Evolutionary conservation across 1,140 invertebrate genomes (phyloP).

Genomic region (Diploscapter pachys): DNA sequence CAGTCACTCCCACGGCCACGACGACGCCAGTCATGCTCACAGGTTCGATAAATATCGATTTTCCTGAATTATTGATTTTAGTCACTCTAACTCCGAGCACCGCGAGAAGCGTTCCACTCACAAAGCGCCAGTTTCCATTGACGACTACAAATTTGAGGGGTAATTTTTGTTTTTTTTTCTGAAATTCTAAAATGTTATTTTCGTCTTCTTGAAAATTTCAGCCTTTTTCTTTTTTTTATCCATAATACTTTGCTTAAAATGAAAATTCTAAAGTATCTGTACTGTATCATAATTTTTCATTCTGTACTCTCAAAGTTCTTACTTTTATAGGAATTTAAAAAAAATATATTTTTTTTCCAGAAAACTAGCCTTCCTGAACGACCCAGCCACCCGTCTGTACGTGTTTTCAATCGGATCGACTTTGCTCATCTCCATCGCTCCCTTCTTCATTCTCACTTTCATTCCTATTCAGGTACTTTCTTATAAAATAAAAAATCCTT

Average conservation of each 20-base stretch:
- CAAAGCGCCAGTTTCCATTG: slow-evolving; percentile 7
- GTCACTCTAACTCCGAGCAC: too few relatives aligned
- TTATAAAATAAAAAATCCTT: background rate
- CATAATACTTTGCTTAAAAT: slow-evolving; percentile 7
- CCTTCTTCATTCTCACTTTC: slow-evolving; percentile 85
- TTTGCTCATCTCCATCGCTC: slow-evolving; percentile 84
- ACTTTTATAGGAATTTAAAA: background rate
- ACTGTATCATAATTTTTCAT: too few relatives aligned
- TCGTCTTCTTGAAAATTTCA: background rate
- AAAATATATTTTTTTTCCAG: slow-evolving; percentile 24
- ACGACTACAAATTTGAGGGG: slow-evolving; percentile 35
- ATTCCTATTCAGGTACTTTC: slow-evolving; percentile 68
- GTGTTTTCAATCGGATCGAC: slow-evolving; percentile 70
- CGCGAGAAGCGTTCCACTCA: slow-evolving; percentile 5
- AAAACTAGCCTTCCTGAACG: slow-evolving; percentile 34
- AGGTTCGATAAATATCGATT: too few relatives aligned
- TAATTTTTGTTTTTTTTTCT: slow-evolving; percentile 23
- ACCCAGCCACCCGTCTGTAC: slow-evolving; percentile 50
- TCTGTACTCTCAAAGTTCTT: background rate
- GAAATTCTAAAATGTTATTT: too few relatives aligned
- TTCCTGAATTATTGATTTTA: too few relatives aligned
- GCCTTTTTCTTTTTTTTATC: background rate
- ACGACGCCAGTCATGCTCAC: background rate
- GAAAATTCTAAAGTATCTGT: slow-evolving; percentile 13
- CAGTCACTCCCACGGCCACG: slow-evolving; percentile 1